These are phyloP conservation scores for Acomys russatus DNA, from an alignment of 2,797 vertebrate genomes.

Conservation along the genomic window DNA sequence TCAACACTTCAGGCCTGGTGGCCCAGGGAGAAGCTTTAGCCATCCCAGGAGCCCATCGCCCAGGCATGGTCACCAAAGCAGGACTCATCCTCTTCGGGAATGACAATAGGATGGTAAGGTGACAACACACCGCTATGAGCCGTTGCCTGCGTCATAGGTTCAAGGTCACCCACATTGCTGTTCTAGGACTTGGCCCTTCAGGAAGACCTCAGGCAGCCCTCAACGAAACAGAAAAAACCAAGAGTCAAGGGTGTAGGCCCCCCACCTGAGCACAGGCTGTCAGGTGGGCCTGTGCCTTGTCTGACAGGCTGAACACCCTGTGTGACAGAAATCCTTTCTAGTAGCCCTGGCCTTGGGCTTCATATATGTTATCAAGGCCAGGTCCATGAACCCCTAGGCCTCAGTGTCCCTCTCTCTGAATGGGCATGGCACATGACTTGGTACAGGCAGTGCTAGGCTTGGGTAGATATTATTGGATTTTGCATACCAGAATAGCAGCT, in stretches of 20 bases:
- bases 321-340: not conserved
- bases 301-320: not conserved
- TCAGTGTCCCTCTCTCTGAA: constrained; percentile 7
- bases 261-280: not conserved
- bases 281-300: not conserved
- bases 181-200: not conserved
- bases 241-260: not conserved
- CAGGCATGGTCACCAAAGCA: constrained; percentile 90
- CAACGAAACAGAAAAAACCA: not conserved
- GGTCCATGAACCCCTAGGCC: not conserved
- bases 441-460: not conserved
- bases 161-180: not conserved
- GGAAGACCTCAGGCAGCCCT: not conserved
- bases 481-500: not conserved
- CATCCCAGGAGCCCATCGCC: constrained; percentile 90
- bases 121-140: not conserved
- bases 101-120: constrained; percentile 90
- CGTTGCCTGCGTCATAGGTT: not conserved
- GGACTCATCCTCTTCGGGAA: constrained; percentile 94
- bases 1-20: constrained; percentile 84
- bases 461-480: not conserved
- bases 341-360: not conserved
- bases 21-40: constrained; percentile 89
- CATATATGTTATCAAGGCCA: not conserved
- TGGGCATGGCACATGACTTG: not conserved